Evolutionary conservation across 1,140 invertebrate species (phyloP), one percentile per base, ranked within the genome.

Genomic region (Lepeophtheirus salmonis): DNA sequence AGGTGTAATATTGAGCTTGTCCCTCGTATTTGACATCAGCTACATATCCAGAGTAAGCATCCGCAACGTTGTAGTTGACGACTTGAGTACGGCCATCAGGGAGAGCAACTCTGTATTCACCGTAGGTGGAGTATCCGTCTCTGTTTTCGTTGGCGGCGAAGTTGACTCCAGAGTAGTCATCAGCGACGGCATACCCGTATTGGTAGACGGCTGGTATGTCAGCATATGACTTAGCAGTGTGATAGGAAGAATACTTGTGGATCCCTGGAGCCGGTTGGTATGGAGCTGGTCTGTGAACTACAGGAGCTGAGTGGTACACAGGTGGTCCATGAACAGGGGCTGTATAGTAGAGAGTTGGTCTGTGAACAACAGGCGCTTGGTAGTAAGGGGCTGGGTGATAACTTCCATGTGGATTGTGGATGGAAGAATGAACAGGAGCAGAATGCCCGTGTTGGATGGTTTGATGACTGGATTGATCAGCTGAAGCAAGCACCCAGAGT

Each of bases 1-100:
- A 30, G 30, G 16, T 20, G 16, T 54, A 30, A 2, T n/a, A 49
- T 10, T 61, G 23, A 2, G 60, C 60, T 17, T 61, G 54, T 17
- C 60, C 60, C 18, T 61, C 54, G 56, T 61, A 61, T 60, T 57
- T 60, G 3, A 61, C 60, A 62, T 61, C 60, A 13, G 60, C 60
- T 10, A 61, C 49, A 48, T 17, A 51, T 17, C 60, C 60, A 10
- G 14, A 17, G n/a, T 60, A 60, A 12, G 58, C 55, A 30, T 60
- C 58, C 3, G 23, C 58, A 14, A 60, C 58, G n/a, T 21, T 26
- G 55, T 60, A 60, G 58, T 18, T 60, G 3, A 60, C 58, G 23
- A 30, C 50, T 20, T 60, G 58, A 13, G 48, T 48, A 22, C 58
- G 26, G 51, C 58, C 58, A 30, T 60, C 58, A 16, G 58, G 58